Evolutionary conservation across 2,888 invertebrate genomes (phyloP).

Genomic region (Thumatha senex): DNA sequence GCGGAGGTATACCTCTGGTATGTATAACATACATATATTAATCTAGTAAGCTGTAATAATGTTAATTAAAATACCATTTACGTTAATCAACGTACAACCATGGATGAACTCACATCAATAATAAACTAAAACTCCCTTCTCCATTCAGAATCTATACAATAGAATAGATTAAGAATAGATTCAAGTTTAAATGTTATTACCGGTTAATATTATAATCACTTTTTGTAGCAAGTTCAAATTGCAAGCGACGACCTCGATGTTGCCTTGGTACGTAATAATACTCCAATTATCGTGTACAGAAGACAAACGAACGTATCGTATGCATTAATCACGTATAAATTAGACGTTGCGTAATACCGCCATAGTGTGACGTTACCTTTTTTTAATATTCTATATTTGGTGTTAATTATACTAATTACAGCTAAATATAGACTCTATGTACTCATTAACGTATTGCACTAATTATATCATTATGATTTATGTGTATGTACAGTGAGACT

Average conservation of each 20-base stretch:
- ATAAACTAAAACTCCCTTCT: constrained; percentile 1
- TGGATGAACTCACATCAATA: not conserved
- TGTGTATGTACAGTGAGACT: no score
- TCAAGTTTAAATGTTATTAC: constrained; percentile 2
- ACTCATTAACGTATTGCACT: no score
- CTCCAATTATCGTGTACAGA: constrained; percentile 65
- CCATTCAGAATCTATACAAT: constrained; percentile 2
- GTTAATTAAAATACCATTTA: not conserved
- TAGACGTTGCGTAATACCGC: constrained; percentile 20
- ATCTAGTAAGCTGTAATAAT: not conserved
- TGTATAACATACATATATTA: no score
- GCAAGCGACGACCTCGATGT: constrained; percentile 31
- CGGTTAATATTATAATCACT: constrained; percentile 9
- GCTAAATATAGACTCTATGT: no score
- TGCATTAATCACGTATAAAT: constrained; percentile 59
- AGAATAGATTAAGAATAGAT: not conserved
- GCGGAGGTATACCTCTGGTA: no score
- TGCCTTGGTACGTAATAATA: constrained; percentile 53
- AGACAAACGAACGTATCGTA: constrained; percentile 66
- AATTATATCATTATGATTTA: no score
- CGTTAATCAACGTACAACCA: not conserved
- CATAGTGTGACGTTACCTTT: constrained; percentile 8
- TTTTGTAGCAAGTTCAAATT: constrained; percentile 35
- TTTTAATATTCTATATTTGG: not conserved
- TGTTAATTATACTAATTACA: no score